phyloP scores from a whole-genome alignment of 53 echinoderm and acorn worm genomes.

The Glandiceps talaboti region DNA sequence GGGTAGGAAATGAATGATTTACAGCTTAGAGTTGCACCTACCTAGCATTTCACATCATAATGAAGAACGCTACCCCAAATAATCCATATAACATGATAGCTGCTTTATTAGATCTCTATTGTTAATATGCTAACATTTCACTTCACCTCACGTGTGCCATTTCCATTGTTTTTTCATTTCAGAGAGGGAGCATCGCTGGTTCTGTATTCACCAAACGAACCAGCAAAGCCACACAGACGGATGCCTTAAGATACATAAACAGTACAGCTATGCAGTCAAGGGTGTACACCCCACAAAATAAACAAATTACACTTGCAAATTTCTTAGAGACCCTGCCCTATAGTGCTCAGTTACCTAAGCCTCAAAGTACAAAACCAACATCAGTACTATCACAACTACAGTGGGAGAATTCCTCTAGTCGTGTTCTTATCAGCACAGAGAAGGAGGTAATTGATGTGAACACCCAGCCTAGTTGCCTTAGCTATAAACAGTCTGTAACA shows the following conservation, averaged over 20 bases:
- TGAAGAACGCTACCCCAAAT: no score
- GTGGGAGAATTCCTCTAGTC: not conserved
- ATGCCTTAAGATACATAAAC: not conserved
- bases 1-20: no score
- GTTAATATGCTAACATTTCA: not conserved
- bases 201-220: not conserved
- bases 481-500: not conserved
- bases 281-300: not conserved
- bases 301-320: slow-evolving; percentile 52
- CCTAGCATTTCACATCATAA: no score
- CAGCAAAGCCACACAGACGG: not conserved
- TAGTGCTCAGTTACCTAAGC: not conserved
- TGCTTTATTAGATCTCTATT: no score
- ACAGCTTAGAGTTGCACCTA: no score
- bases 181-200: not conserved
- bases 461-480: not conserved
- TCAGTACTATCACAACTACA: not conserved
- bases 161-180: not conserved
- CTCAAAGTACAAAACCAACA: not conserved
- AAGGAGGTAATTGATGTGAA: not conserved
- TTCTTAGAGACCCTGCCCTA: slow-evolving; percentile 42
- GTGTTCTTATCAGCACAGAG: not conserved
- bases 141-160: not conserved
- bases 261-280: not conserved
- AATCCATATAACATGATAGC: no score